Evolutionary conservation across 2,888 invertebrate species (phyloP), one percentile per base, ranked within the genome.

Genomic region (Villa cingulata): DNA sequence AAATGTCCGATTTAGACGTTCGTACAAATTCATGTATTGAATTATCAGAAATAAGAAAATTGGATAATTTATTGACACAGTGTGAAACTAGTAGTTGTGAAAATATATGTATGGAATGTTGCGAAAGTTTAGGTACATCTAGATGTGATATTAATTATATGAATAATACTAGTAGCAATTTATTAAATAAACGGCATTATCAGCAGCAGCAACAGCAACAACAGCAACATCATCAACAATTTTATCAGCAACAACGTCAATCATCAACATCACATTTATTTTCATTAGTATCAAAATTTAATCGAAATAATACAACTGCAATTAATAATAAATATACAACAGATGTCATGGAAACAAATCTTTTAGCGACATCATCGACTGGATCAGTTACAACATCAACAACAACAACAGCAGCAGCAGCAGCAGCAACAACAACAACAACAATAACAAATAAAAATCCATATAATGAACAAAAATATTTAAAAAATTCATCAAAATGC

Each of bases 61-160:
- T 60, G 44, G 60, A 60, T 53, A 56, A 55, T 49, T 54, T 60
- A 17, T 51, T 60, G 47, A 60, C 58, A 39, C 60, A 60, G 53
- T 60, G 60, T 53, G 60, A 60, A 46, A 55, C 60, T 32, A 59
- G 57, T 36, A 60, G 60, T 49, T 60, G 59, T 53, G 60, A 60
- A 50, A 59, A 60, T 51, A 58, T 59, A 43, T 59, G 57, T 42
- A 52, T 57, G 51, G 58, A 58, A 48, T 58, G 58, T 52, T 59
- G 57, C 48, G 57, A 56, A 48, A 59, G 59, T 55, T 48, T 59
- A 37, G 58, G 56, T 18, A 57, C 56, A 50, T 56, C 56, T 14
- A 51, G 49, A 38, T 54, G 51, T 45, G 55, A 55, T 45, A 53
- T 53, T 36, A 52, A 54, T 38, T 45, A 53, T 41, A 40, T 43